These are phyloP conservation scores for Chlorodrepanis virens DNA, from an alignment of 2,113 vertebrate genomes.

Conservation along the genomic window DNA sequence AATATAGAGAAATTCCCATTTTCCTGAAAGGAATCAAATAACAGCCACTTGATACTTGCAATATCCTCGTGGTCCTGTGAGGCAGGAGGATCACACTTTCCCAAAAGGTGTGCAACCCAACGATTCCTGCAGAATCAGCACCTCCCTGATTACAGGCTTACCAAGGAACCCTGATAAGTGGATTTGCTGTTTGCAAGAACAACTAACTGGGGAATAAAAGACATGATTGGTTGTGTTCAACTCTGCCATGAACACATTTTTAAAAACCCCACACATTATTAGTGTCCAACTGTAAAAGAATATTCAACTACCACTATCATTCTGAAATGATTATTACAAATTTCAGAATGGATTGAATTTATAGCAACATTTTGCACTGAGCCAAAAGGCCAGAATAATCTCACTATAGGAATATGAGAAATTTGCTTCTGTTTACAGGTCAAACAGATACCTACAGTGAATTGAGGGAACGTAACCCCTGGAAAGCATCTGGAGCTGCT, in stretches of 20 bases:
- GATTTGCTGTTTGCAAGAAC: not conserved
- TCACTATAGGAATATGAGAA: not conserved
- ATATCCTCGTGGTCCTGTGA: not conserved
- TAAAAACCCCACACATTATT: not conserved
- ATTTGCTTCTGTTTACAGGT: not conserved
- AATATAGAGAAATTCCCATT: not conserved
- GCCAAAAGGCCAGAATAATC: not conserved
- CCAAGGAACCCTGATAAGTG: not conserved
- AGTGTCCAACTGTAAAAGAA: not conserved
- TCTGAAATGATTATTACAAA: not conserved
- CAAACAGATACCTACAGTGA: slow-evolving; percentile 87
- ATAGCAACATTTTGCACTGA: not conserved
- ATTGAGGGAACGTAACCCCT: slow-evolving; percentile 95
- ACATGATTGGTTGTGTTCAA: not conserved
- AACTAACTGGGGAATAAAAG: not conserved
- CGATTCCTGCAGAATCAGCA: not conserved
- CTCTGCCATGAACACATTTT: not conserved
- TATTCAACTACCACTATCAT: not conserved
- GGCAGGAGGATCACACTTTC: not conserved
- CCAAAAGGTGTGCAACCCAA: not conserved
- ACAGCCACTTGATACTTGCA: not conserved
- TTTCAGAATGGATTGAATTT: not conserved
- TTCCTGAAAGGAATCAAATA: not conserved
- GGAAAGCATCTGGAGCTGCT: slow-evolving; percentile 93
- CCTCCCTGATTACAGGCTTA: not conserved